Base-by-base conservation (phyloP, 2,888 invertebrate species). In the Silvanus unidentatus region DNA sequence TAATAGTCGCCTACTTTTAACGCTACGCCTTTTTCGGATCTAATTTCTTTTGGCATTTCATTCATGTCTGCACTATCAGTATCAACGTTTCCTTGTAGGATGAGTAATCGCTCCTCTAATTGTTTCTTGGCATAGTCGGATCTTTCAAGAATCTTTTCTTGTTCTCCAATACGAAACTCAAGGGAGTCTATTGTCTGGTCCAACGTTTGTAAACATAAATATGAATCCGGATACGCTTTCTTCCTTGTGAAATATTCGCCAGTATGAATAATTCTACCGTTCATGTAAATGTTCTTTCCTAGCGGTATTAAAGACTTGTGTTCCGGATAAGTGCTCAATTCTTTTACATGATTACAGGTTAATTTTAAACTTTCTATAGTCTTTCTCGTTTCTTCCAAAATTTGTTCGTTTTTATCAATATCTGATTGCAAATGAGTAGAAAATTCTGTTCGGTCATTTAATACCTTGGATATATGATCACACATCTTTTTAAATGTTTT, bases 281-380 rank as follows among this genome's bases (percentile, higher is more conserved):
- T 53, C 56, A 69, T 54, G 54, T 63, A 64, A 48, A 70, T 51
- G 52, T 63, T 59, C 54, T 67, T 60, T 44, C 62, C 55, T 41
- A 69, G 41, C 4, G 65, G 65, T 40, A 66, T 60, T 12, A 66
- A 40, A 4, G 61, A 47, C 2, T 49, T 50, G 40, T 60, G 62
- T 51, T 64, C 60, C 1, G 64, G 58, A 45, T 64, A 55, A 32
- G 40, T 47, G 28, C 54, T 52, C 13, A 65, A 42, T 16, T 48
- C 39, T 45, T 57, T 44, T 4, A 66, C 43, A 39, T 60, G 49
- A 39, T 50, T 40, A n/a, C 48, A 48, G 5, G 62, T 53, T 32
- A 50, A 11, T 39, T 56, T 46, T n/a, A 57, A 37, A 8, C 54
- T 46, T 30, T 57, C 38, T 13, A 60, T 37, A 42, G 54, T 47